Base-by-base conservation (phyloP, 2,888 invertebrate genomes). In the Helleia helle region DNA sequence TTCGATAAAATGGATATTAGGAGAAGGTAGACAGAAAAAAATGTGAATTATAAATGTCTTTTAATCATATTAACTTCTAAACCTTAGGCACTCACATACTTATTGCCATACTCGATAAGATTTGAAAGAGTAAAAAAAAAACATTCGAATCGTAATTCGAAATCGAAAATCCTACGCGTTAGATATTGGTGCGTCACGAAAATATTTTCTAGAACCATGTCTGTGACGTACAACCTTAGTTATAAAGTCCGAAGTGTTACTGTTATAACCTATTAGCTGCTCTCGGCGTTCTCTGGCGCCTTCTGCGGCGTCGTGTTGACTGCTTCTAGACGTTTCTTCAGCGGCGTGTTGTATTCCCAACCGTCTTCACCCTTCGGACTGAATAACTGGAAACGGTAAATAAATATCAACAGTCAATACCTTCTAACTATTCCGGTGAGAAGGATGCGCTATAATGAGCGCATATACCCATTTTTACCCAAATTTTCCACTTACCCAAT, bases 291-390 rank as follows among this genome's bases (percentile, higher is more conserved):
- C 9, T 72, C 75, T 25, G 63, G 46, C 31, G 54, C 40, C 42
- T 63, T 68, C 50, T 63, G 67, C 4, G 73, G 66, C 26, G 73
- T 58, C 12, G 52, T 45, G 36, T 57, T 59, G 6, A 36, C 59
- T 2, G 44, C 3, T 34, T 54, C 62, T 28, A 60, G 31, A 4
- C 89, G 84, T 47, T 77, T 83, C 47, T 63, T 74, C 24, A 89
- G 76, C 2, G 88, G 87, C 13, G 65, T 59, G 48, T 68, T 74
- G 66, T 87, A 89, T 44, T 86, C 76, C 89, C 89, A 89, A 0
- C 84, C 87, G 22, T 87, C 88, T 31, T 92, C 92, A 41, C 71
- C 69, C 58, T 90, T 91, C 5, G 88, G 88, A 57, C 88, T 89
- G 79, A 93, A 93, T 39, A 89, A 60, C 92, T 93, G 81, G 2